Evolutionary conservation across 1,140 invertebrate genomes (phyloP).

Genomic region (Sweltsa coloradensis): DNA sequence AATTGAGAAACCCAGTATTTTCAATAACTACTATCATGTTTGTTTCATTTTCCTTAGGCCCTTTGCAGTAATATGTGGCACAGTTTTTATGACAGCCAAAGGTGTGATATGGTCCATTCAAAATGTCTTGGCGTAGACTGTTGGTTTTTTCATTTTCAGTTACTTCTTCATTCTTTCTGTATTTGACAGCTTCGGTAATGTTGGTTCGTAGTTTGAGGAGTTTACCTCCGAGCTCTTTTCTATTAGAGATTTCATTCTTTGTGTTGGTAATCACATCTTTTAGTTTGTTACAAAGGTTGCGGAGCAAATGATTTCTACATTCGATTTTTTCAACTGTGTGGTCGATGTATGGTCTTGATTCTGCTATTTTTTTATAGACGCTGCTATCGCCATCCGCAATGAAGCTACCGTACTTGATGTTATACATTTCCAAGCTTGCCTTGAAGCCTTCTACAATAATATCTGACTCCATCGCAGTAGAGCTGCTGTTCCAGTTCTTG

Average conservation of each 20-base stretch:
- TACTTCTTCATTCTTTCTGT: conserved; percentile 5
- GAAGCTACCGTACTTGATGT: conserved; percentile 26
- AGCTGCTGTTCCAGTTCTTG: conserved; percentile 25
- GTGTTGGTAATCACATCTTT: conserved; percentile 15
- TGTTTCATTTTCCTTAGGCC: conserved; percentile 13
- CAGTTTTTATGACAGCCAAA: conserved; percentile 28
- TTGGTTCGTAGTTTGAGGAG: conserved; percentile 13
- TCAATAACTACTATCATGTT: conserved; percentile 19
- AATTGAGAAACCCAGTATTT: not conserved
- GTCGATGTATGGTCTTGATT: conserved; percentile 21
- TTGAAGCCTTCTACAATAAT: conserved; percentile 29
- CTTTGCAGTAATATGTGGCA: conserved; percentile 18
- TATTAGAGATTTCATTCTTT: no score
- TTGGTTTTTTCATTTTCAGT: conserved; percentile 6
- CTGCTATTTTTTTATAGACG: conserved; percentile 23
- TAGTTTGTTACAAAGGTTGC: conserved; percentile 13
- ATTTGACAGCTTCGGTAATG: conserved; percentile 13
- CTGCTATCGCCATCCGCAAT: conserved; percentile 33
- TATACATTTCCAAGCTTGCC: conserved; percentile 24
- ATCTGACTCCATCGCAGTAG: conserved; percentile 28
- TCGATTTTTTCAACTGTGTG: conserved; percentile 26
- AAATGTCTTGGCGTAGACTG: conserved; percentile 19
- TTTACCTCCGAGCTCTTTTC: conserved; percentile 13
- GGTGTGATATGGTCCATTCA: conserved; percentile 23
- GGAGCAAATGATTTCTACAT: conserved; percentile 17